phyloP scores from a whole-genome alignment of 2,797 vertebrate genomes.

The Rhinichthys osculus region DNA sequence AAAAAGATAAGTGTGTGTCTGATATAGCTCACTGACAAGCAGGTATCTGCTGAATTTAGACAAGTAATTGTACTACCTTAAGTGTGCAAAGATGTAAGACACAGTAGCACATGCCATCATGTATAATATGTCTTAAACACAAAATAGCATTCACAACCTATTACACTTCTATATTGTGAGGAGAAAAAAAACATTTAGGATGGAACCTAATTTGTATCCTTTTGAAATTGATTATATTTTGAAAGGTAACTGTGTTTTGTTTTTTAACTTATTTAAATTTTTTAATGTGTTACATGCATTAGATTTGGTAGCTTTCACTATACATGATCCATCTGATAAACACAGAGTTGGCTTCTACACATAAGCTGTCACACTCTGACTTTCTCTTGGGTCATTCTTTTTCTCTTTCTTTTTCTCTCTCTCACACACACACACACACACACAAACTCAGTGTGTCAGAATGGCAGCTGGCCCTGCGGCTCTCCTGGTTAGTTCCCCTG shows the following conservation, averaged over 20 bases:
- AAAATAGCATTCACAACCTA: background rate
- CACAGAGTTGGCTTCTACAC: background rate
- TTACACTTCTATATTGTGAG: background rate
- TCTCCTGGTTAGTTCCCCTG: conserved; percentile 48
- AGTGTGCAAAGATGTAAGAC: background rate
- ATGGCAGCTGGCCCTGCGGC: conserved; percentile 45
- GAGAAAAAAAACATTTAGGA: background rate
- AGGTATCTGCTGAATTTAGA: background rate
- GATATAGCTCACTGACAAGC: background rate
- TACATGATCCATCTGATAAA: background rate
- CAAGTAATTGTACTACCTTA: background rate
- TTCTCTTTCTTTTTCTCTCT: background rate
- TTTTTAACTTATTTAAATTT: background rate
- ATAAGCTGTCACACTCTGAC: conserved; percentile 7
- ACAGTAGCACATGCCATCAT: background rate
- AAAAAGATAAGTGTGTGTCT: background rate
- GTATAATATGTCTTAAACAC: background rate
- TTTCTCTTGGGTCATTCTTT: conserved; percentile 20
- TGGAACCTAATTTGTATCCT: background rate
- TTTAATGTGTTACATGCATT: background rate
- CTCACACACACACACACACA: background rate
- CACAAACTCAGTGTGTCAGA: conserved; percentile 33
- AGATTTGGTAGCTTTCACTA: background rate
- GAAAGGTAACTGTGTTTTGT: background rate
- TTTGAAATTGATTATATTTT: background rate